Conservation (phyloP, 2,888 invertebrate genomes). For the Drosophila testacea region DNA sequence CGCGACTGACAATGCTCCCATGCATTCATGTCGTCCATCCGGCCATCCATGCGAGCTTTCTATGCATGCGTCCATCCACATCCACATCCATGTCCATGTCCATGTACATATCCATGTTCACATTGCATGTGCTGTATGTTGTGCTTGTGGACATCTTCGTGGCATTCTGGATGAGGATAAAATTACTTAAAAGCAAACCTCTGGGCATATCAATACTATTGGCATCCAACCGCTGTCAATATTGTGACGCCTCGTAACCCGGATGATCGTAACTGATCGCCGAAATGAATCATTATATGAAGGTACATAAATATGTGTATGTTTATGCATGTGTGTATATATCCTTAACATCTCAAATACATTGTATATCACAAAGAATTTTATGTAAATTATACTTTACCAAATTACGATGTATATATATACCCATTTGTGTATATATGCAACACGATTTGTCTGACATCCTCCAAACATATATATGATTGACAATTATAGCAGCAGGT, state of each 20-base stretch:
- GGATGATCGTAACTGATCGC: slow-evolving; percentile 60
- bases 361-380: neutral
- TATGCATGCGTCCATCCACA: slow-evolving; percentile 44
- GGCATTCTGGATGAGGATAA: slow-evolving; percentile 79
- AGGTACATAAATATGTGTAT: neutral
- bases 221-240: slow-evolving; percentile 76
- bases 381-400: neutral
- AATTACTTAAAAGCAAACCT: slow-evolving; percentile 73
- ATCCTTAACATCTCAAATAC: neutral
- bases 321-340: neutral
- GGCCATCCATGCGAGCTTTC: slow-evolving; percentile 44
- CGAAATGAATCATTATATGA: slow-evolving; percentile 34
- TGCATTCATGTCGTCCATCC: slow-evolving; percentile 75
- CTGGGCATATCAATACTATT: slow-evolving; percentile 72
- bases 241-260: slow-evolving; percentile 75
- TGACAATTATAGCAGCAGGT: slow-evolving; percentile 72
- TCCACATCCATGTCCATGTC: slow-evolving; percentile 1
- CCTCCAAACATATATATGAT: slow-evolving; percentile 64
- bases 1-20: slow-evolving; percentile 79
- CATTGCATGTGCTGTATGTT: slow-evolving; percentile 65
- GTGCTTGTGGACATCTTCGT: slow-evolving; percentile 73
- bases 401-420: neutral
- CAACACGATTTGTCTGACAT: slow-evolving; percentile 48
- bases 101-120: slow-evolving; percentile 9
- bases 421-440: slow-evolving; percentile 11